These are phyloP conservation scores for Apantesis nais DNA, from an alignment of 2,888 invertebrate genomes.

Conservation along the genomic window DNA sequence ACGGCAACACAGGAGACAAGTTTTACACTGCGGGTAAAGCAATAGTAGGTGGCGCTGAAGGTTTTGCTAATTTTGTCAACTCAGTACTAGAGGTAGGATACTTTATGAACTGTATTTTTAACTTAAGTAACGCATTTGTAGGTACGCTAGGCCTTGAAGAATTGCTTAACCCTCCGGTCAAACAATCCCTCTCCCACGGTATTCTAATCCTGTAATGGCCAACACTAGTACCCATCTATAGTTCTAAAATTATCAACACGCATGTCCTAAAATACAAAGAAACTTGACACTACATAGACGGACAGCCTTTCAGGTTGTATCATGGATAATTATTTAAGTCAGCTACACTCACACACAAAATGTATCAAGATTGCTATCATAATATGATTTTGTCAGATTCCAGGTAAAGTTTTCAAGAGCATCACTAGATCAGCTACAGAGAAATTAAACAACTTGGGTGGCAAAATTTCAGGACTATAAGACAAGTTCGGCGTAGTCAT, in stretches of 20 bases:
- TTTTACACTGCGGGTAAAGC: constrained; percentile 87
- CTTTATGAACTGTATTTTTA: no score
- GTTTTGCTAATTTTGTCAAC: constrained; percentile 88
- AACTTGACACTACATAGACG: not conserved
- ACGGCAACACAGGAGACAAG: constrained; percentile 90
- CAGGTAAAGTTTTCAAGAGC: constrained; percentile 77
- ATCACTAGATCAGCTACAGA: constrained; percentile 82
- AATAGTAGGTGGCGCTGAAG: constrained; percentile 89
- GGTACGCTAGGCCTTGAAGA: no score
- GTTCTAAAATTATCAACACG: not conserved
- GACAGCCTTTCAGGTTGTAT: not conserved
- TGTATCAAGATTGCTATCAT: not conserved
- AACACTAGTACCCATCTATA: not conserved
- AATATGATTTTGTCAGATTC: constrained; percentile 73
- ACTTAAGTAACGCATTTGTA: no score
- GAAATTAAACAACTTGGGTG: constrained; percentile 85
- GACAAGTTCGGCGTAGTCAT: not conserved
- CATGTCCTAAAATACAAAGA: not conserved
- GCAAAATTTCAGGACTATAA: constrained; percentile 84
- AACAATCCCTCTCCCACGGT: no score
- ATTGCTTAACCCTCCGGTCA: no score
- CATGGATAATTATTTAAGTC: not conserved
- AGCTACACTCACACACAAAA: not conserved
- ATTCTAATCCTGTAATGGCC: not conserved
- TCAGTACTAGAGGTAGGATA: constrained; percentile 86